These are phyloP conservation scores for Condylostylus longicornis DNA, from an alignment of 1,140 invertebrate genomes.

Conservation along the genomic window DNA sequence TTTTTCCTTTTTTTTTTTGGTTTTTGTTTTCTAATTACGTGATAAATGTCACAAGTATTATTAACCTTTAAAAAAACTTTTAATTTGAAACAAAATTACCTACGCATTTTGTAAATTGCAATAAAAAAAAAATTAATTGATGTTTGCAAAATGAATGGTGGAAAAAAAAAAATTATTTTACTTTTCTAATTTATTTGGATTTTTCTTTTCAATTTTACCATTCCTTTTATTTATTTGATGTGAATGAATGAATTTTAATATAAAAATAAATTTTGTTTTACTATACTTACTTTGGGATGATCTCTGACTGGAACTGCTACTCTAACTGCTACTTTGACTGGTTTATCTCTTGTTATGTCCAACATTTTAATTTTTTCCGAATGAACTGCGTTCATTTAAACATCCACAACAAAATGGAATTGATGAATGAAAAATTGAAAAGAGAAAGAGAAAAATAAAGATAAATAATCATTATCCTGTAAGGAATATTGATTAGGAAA, in stretches of 20 bases:
- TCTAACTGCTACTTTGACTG: slow-evolving; percentile 63
- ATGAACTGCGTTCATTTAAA: too few relatives aligned
- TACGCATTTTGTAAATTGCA: background rate
- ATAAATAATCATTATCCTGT: too few relatives aligned
- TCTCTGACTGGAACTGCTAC: slow-evolving; percentile 66
- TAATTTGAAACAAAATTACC: too few relatives aligned
- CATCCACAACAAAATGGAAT: too few relatives aligned
- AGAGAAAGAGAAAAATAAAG: too few relatives aligned
- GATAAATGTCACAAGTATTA: too few relatives aligned
- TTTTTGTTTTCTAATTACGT: too few relatives aligned
- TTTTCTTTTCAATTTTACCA: background rate
- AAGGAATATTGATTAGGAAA: too few relatives aligned
- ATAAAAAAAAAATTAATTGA: slow-evolving; percentile 7
- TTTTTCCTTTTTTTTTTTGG: too few relatives aligned
- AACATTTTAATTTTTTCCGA: slow-evolving; percentile 43
- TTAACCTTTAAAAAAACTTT: too few relatives aligned
- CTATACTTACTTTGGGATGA: slow-evolving; percentile 56
- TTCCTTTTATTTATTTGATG: background rate
- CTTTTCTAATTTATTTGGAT: background rate
- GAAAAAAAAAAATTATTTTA: background rate
- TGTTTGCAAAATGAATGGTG: background rate
- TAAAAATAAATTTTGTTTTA: background rate
- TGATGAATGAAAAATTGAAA: too few relatives aligned
- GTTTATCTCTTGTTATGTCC: slow-evolving; percentile 69
- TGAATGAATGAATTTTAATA: background rate